Evolutionary conservation across 2,113 vertebrate species (phyloP), one percentile per base, ranked within the genome.

Genomic region (Muntiacus muntjak): DNA sequence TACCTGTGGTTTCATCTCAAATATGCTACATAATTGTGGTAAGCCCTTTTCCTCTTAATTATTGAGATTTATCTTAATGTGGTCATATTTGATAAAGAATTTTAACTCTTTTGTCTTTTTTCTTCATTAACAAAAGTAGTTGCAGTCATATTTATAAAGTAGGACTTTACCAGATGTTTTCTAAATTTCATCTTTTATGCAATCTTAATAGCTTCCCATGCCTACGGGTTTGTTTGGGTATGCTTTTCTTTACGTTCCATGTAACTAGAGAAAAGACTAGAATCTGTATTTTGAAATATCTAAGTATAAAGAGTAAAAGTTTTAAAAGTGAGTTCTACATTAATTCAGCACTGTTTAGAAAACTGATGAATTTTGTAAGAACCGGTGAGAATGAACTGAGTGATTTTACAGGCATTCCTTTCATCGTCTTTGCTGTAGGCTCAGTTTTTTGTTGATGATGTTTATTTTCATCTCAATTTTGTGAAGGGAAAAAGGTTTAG

Each of bases 381-480:
- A 30, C 60, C 28, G 62, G 0, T 71, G 40, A 57, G 60, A 36
- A 89, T 57, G 67, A 64, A 33, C 17, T 84, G 13, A 40, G 40
- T 87, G 50, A 78, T 83, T 96, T 95, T 36, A n/a, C 55, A 81
- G 50, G 15, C 45, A 45, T 54, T 78, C 50, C 40, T 67, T 74
- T 40, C 25, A 13, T 88, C 88, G n/a, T 94, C 36, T 79, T 47
- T 95, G 54, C 25, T 76, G 7, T 36, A 91, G 14, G 64, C 62
- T 94, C 23, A 78, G 60, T 33, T 60, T 97, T 95, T 64, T 88
- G 57, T 88, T 96, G 10, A 52, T 43, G 36, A 28, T 93, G 19
- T 81, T 90, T 28, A 25, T 95, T 91, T 95, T 87, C 43, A n/a
- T 96, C 36, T 64, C 57, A 79, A 33, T 95, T 90, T 12, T 96